phyloP scores from a whole-genome alignment of 2,113 vertebrate species.

The Merops nubicus region DNA sequence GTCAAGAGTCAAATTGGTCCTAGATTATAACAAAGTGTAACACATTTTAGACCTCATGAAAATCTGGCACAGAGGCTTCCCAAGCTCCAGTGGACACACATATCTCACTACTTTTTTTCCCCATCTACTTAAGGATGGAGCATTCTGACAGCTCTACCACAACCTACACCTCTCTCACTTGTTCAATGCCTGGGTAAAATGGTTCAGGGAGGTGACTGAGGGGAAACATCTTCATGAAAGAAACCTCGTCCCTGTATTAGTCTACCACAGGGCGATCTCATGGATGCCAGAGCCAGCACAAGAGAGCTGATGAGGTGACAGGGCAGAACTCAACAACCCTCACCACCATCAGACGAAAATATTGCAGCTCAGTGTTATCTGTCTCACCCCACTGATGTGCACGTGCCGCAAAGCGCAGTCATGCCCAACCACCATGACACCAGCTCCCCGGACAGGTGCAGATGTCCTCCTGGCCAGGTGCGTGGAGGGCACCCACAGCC shows the following conservation, averaged over 20 bases:
- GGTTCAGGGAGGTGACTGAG: not conserved
- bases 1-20: not conserved
- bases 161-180: not conserved
- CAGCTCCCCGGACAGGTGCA: rapidly evolving
- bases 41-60: not conserved
- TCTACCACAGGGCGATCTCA: not conserved
- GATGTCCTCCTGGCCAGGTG: not conserved
- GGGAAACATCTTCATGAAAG: not conserved
- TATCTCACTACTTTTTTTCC: not conserved
- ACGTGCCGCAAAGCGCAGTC: rapidly evolving
- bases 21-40: not conserved
- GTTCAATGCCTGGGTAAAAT: rapidly evolving
- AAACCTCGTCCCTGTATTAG: not conserved
- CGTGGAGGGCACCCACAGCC: not conserved
- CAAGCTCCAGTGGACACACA: not conserved
- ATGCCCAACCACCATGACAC: rapidly evolving
- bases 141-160: not conserved
- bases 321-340: not conserved
- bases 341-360: not conserved
- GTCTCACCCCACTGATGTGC: rapidly evolving
- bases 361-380: rapidly evolving
- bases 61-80: not conserved
- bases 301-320: not conserved
- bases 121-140: not conserved
- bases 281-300: not conserved